Evolutionary conservation across 1,140 invertebrate species (phyloP).

Genomic region (Spodoptera frugiperda): DNA sequence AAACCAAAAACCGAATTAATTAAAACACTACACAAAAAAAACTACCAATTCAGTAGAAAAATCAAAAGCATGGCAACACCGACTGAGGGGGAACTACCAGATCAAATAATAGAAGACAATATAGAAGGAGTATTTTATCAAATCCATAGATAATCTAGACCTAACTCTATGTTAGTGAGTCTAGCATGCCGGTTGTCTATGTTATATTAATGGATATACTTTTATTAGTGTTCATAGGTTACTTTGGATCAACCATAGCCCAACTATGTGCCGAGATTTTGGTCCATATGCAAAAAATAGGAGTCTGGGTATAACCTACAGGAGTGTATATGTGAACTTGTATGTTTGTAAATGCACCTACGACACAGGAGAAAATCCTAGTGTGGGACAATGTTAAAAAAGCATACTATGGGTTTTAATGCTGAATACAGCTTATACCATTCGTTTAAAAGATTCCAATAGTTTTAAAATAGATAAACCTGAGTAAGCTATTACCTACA

Average conservation of each 20-base stretch:
- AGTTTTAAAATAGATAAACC: too few relatives aligned
- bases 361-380: too few relatives aligned
- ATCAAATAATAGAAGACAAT: constrained; percentile 57
- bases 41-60: constrained; percentile 38
- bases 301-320: background rate
- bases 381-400: too few relatives aligned
- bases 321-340: too few relatives aligned
- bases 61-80: constrained; percentile 71
- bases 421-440: too few relatives aligned
- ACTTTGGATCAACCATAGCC: constrained; percentile 76
- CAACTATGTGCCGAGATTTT: constrained; percentile 63
- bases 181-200: constrained; percentile 79
- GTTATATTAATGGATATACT: constrained; percentile 47
- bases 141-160: constrained; percentile 61
- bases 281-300: constrained; percentile 64
- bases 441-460: too few relatives aligned
- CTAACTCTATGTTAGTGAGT: constrained; percentile 77
- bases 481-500: too few relatives aligned
- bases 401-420: too few relatives aligned
- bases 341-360: too few relatives aligned
- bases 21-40: constrained; percentile 53
- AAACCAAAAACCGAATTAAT: constrained; percentile 12
- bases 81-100: constrained; percentile 69
- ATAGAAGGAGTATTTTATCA: constrained; percentile 57
- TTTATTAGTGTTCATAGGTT: constrained; percentile 71